Conservation (phyloP, 2,113 vertebrate genomes). For the Bos javanicus region DNA sequence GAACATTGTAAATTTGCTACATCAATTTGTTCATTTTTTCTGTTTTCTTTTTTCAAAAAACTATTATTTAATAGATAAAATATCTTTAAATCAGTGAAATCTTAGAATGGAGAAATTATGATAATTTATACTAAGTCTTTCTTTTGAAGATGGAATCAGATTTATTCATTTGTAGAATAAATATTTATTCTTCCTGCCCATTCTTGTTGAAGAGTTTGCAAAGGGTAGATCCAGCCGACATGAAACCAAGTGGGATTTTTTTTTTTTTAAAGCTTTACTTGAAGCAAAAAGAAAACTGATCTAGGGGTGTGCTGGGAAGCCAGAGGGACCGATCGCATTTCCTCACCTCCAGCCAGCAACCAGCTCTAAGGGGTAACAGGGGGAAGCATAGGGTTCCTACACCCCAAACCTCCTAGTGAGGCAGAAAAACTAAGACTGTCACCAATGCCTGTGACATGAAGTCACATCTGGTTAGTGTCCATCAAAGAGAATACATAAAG, state of each 20-base stretch:
- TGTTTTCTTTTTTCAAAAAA: neutral
- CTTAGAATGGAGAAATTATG: slow-evolving; percentile 58
- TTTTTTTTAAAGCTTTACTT: slow-evolving; percentile 61
- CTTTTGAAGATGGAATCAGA: slow-evolving; percentile 70
- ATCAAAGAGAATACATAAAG: slow-evolving; percentile 4
- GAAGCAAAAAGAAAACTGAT: slow-evolving; percentile 51
- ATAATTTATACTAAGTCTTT: slow-evolving; percentile 66
- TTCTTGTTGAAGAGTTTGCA: slow-evolving; percentile 61
- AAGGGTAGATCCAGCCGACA: slow-evolving; percentile 47
- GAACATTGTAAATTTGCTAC: neutral
- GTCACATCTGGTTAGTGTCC: neutral
- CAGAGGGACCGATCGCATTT: neutral
- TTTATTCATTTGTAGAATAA: slow-evolving; percentile 66
- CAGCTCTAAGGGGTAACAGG: neutral
- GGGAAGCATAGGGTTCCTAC: neutral
- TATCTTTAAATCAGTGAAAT: slow-evolving; percentile 36
- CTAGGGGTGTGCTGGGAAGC: slow-evolving; percentile 31
- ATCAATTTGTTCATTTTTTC: slow-evolving; percentile 7
- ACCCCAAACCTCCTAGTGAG: neutral
- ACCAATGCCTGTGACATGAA: neutral
- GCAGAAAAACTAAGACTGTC: neutral
- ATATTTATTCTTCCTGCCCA: slow-evolving; percentile 67
- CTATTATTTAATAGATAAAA: slow-evolving; percentile 28
- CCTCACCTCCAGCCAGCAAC: neutral
- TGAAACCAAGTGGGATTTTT: slow-evolving; percentile 13